phyloP scores from a whole-genome alignment of 2,888 invertebrate genomes.

The Pollenia griseotomentosa region DNA sequence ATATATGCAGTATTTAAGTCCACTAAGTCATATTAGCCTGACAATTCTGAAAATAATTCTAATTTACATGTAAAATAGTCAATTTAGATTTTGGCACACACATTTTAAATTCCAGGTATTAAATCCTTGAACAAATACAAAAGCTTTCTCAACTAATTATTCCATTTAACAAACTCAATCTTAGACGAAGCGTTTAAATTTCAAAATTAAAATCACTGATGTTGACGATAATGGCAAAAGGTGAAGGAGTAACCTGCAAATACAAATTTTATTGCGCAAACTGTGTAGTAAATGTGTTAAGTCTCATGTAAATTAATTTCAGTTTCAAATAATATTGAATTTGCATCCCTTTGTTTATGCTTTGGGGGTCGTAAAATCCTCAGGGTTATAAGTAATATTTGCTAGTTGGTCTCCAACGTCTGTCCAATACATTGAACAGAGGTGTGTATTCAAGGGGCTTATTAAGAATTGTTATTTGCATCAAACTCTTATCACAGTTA shows the following conservation, averaged over 20 bases:
- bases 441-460: background rate
- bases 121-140: background rate
- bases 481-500: conserved; percentile 9
- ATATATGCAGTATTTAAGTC: no score
- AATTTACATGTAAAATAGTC: no score
- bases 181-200: background rate
- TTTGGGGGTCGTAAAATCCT: background rate
- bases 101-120: background rate
- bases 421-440: background rate
- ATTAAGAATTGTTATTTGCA: background rate
- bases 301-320: conserved; percentile 12
- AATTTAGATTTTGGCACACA: no score
- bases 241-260: background rate
- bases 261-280: background rate
- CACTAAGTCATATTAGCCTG: no score
- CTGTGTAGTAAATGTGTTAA: background rate
- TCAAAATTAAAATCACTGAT: conserved; percentile 8
- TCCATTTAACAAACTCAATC: background rate
- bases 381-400: conserved; percentile 8
- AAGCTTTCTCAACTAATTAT: background rate
- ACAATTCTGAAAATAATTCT: no score
- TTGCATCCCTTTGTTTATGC: conserved; percentile 5
- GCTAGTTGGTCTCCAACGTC: background rate
- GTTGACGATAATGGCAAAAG: background rate
- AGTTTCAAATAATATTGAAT: conserved; percentile 30